A percentile compares a stretch with the other conserved stretches of the same genome.
phyloP scores from a whole-genome alignment of 2,888 invertebrate species.

The Tetanocera ferruginea region DNA sequence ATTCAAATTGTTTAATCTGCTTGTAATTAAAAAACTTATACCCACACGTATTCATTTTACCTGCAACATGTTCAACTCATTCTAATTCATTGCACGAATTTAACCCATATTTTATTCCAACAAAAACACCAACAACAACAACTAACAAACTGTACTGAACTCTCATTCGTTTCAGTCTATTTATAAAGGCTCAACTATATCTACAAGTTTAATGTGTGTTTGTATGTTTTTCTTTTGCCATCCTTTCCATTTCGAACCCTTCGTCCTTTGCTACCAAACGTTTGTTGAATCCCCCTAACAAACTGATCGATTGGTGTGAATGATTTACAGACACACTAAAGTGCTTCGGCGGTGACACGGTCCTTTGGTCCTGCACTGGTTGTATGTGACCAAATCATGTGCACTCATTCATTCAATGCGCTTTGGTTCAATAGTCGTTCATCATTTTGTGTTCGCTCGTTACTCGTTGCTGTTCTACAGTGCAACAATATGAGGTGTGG shows the following conservation, averaged over 20 bases:
- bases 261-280: neutral
- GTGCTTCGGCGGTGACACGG: slow-evolving; percentile 11
- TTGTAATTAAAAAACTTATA: too few species aligned
- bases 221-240: neutral
- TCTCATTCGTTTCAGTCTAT: too few species aligned
- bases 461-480: slow-evolving; percentile 8
- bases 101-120: too few species aligned
- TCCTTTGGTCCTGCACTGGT: neutral
- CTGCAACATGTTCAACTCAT: too few species aligned
- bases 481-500: neutral
- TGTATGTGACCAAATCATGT: slow-evolving; percentile 21
- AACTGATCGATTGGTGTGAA: slow-evolving; percentile 48
- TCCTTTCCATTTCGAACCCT: too few species aligned
- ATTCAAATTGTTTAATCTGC: too few species aligned
- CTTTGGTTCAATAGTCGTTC: slow-evolving; percentile 64
- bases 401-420: slow-evolving; percentile 49
- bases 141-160: too few species aligned
- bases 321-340: slow-evolving; percentile 42
- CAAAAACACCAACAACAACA: too few species aligned
- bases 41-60: too few species aligned
- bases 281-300: neutral
- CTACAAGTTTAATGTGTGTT: neutral
- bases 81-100: too few species aligned
- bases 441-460: slow-evolving; percentile 59
- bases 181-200: neutral